Conservation (phyloP, 1,140 invertebrate genomes). For the Sycophila sp. region DNA sequence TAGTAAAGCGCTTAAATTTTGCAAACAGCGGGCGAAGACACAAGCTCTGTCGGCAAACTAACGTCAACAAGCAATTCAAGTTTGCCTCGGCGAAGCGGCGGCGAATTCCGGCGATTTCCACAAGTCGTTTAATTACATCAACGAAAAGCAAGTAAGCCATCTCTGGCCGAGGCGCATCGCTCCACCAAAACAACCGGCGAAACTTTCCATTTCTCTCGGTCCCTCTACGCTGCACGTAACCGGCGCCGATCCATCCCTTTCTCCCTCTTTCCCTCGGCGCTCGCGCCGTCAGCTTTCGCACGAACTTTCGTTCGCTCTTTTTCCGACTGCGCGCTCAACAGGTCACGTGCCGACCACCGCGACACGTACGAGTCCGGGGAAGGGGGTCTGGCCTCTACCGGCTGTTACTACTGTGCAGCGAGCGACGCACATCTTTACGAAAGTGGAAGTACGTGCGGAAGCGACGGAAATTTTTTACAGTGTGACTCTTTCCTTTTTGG, state of each 20-base stretch:
- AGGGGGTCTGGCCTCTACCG: constrained; percentile 10
- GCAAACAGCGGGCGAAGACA: background rate
- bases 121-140: background rate
- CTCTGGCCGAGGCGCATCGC: background rate
- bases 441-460: constrained; percentile 40
- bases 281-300: background rate
- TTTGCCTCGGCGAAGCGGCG: background rate
- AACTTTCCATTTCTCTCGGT: constrained; percentile 3
- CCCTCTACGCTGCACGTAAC: no score
- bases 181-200: background rate
- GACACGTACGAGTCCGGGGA: constrained; percentile 14
- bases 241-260: no score
- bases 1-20: no score
- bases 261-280: background rate
- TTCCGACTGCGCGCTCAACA: constrained; percentile 7
- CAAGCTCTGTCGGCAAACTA: background rate
- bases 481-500: background rate
- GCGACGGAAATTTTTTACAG: constrained; percentile 32
- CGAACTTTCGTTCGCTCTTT: background rate
- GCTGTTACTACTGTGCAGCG: constrained; percentile 36
- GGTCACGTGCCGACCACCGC: constrained; percentile 27
- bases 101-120: background rate
- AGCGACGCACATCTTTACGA: constrained; percentile 13
- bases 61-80: background rate
- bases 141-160: background rate